phyloP scores from a whole-genome alignment of 2,113 vertebrate genomes.

The Notiomystis cincta region DNA sequence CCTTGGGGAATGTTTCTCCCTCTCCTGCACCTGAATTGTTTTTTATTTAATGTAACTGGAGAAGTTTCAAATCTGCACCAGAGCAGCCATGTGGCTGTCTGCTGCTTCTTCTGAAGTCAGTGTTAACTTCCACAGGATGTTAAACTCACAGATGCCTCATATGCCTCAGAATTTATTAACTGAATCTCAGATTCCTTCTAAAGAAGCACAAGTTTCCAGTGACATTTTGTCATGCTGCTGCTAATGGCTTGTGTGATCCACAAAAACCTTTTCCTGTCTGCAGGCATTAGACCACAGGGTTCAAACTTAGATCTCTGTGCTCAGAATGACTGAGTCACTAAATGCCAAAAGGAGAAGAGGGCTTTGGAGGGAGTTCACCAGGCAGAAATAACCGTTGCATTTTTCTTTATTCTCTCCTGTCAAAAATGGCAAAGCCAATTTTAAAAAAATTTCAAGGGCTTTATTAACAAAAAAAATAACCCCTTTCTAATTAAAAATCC shows the following conservation, averaged over 20 bases:
- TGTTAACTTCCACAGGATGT: slow-evolving; percentile 50
- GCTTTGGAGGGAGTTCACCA: slow-evolving; percentile 53
- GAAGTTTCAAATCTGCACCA: background rate
- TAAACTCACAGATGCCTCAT: slow-evolving; percentile 44
- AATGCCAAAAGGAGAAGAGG: slow-evolving; percentile 62
- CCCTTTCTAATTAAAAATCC: too few species aligned
- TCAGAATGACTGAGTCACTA: slow-evolving; percentile 32
- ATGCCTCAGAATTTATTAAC: slow-evolving; percentile 47
- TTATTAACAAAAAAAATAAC: too few species aligned
- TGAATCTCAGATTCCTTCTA: slow-evolving; percentile 6
- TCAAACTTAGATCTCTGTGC: slow-evolving; percentile 32
- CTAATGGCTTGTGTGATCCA: background rate
- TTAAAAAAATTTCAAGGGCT: too few species aligned
- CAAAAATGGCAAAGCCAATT: too few species aligned
- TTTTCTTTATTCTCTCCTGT: slow-evolving; percentile 18
- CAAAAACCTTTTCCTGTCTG: background rate
- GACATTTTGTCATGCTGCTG: slow-evolving; percentile 36
- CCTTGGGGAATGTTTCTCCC: background rate
- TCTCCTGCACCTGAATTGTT: background rate
- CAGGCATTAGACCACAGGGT: slow-evolving; percentile 55
- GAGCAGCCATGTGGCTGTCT: slow-evolving; percentile 30
- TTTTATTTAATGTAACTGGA: background rate
- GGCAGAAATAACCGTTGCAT: background rate
- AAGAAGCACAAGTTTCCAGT: slow-evolving; percentile 13
- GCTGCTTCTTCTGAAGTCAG: slow-evolving; percentile 46